Base-by-base conservation (phyloP, 1,140 invertebrate genomes). In the Planococcus citri region DNA sequence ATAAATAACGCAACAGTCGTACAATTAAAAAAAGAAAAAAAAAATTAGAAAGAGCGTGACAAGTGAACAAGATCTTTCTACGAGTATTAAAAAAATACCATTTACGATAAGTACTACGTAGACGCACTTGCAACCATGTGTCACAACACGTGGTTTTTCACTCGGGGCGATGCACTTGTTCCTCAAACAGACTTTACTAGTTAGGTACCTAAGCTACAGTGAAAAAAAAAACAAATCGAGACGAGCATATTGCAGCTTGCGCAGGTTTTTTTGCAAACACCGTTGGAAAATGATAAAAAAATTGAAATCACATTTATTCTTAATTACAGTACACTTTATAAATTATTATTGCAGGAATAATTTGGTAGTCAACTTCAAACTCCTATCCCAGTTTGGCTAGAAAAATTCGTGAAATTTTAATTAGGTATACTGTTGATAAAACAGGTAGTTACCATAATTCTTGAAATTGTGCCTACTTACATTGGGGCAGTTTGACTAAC, bases 71-170 rank as follows among this genome's bases (percentile, higher is more conserved):
- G 60, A 21, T 64, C 60, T 6, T 64, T 24, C 3, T 64, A 64
- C n/a, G 33, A 14, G n/a, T 33, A 33, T 33, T 33, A 33, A 27
- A 64, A 64, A 64, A 64, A 64, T 64, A 64, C 60, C 24, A 64
- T 64, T 64, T 64, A 64, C 60, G 3, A 33, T 25, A 64, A n/a
- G n/a, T n/a, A n/a, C n/a, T n/a, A n/a, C n/a, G n/a, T n/a, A n/a
- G n/a, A n/a, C n/a, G n/a, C n/a, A n/a, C n/a, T n/a, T n/a, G n/a
- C 60, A 20, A 64, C 60, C 60, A 64, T 64, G 24, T 64, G 60
- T 64, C 10, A 64, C 10, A 64, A 64, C 60, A 64, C 60, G 60
- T 64, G 60, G 60, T 64, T 64, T 64, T 24, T n/a, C n/a, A 20
- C 21, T 58, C 51, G 24, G 60, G 6, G 6, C 60, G 17, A 25